Evolutionary conservation across 2,113 vertebrate species (phyloP), one percentile per base, ranked within the genome.

Genomic region (Rhadina sibilatrix): DNA sequence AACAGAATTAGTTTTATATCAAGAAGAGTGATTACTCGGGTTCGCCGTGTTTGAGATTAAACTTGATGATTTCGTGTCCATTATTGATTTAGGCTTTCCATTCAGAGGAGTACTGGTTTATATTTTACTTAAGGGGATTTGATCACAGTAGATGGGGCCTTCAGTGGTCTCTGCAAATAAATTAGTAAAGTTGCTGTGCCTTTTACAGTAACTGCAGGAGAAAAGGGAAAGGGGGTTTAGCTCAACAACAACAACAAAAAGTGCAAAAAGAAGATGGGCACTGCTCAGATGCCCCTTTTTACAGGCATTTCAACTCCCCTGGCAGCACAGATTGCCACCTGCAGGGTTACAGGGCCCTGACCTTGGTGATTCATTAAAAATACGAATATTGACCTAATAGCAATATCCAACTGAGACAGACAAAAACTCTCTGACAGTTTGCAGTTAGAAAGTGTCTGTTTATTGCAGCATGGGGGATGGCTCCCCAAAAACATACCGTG

Each of bases 51-150:
- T 95, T 96, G 94, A 97, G 96, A 97, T 97, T 97, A 97, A 97
- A 97, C 81, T 93, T 96, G 96, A 96, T 96, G 96, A 97, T 97
- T 97, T 94, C 94, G 69, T 96, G 94, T 97, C 96, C 88, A 88
- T 97, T 97, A 97, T 97, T 97, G 97, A 97, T 96, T 96, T 92
- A 64, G 88, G 88, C 93, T 96, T 92, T 97, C 82, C 89, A 95
- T 96, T 96, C 89, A 70, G 93, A 83, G 92, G 68, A 88, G 93
- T 14, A 81, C 87, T 1, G 11, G 92, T 97, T 97, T 96, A 92
- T 96, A 96, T 97, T 97, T 96, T 93, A 96, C 96, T 97, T 97
- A 92, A 84, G 94, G 94, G 95, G 83, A 96, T 96, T 93, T 96
- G 94, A 95, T 96, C 94, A 68, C 94, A 89, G 76, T 21, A 87